Base-by-base conservation (phyloP, 2,888 invertebrate genomes). In the Mimas tiliae region DNA sequence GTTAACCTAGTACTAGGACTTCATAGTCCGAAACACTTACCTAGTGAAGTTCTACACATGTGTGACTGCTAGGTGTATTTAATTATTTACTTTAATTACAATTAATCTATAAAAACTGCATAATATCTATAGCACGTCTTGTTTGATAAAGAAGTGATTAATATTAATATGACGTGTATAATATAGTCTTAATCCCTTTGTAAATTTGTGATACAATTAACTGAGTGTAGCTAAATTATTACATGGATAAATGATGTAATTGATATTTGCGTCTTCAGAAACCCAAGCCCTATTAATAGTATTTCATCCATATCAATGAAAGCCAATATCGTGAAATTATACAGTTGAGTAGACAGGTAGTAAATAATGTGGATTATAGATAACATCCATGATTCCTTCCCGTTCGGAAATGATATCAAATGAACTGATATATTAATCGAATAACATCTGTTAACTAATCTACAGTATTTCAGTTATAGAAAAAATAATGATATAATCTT, bases 351-450 rank as follows among this genome's bases (percentile, higher is more conserved):
- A 58, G 42, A 19, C 38, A 42, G 19, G 19, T 42, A 42, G 6
- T 58, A 42, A 19, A 21, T 58, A 11, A 19, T 19, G 12, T 4
- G 19, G 19, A 38, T 12, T 11, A 45, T 45, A 14, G 45, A 58
- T 58, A 58, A 42, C 12, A 58, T 19, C 58, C 58, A 58, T 19
- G 58, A 58, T 58, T 38, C 1, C 2, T 14, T 42, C 42, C 19
- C 16, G 11, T 3, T 48, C 6, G 27, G 14, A 6, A 2, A 21
- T 19, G 42, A 42, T 3, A 58, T 19, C 38, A 38, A 58, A 42
- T 42, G 58, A 58, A 42, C 19, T 12, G 42, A 42, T 16, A 42
- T 19, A 58, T 16, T 19, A 12, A 42, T 58, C 12, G 19, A 42
- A 33, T n/a, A 38, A 38, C 6, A 38, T 45, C 45, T 1, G 12